Base-by-base conservation (phyloP, 1,140 invertebrate species). In the Sarcophaga bullata region DNA sequence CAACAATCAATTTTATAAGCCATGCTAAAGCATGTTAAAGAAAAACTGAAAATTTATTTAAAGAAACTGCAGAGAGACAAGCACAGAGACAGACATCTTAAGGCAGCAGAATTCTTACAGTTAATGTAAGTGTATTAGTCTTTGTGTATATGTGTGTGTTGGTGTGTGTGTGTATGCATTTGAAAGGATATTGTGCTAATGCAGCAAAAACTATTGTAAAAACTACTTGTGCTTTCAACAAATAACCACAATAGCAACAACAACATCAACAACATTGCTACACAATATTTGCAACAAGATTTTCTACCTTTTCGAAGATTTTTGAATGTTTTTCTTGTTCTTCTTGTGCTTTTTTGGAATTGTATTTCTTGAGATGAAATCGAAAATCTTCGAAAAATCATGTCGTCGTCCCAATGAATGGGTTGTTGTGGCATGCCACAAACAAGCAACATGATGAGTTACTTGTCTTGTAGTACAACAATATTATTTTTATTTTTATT, bases 331-430 rank as follows among this genome's bases (percentile, higher is more conserved):
- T 37, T 37, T 37, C 25, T 37, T 37, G 25, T 37, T 37, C 4
- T 37, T 37, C 1, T 37, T 37, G 25, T 68, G 19, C 19, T 68
- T 19, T 68, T 68, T 25, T 8, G 1, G 54, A 13, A 68, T 9
- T 68, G 19, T 68, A 68, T 68, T 68, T 68, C 62, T 68, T 76
- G 15, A 76, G 73, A 76, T 48, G 73, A 50, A 76, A 76, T 76
- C 73, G 73, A 76, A 76, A 37, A 37, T 37, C 25, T 37, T 37
- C 25, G 25, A 37, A 37, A n/a, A 76, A 76, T 46, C 73, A 76
- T 76, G 73, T 76, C 73, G 49, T 76, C 49, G 46, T 47, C 4
- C 25, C 25, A 37, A 37, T 37, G 25, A 50, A 76, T 76, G 73
- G 73, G 48, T 76, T 76, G 13, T 76, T 76, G 73, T 49, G 73